Evolutionary conservation across 2,888 invertebrate genomes (phyloP), one percentile per base, ranked within the genome.

Genomic region (Drosophila subquinaria): DNA sequence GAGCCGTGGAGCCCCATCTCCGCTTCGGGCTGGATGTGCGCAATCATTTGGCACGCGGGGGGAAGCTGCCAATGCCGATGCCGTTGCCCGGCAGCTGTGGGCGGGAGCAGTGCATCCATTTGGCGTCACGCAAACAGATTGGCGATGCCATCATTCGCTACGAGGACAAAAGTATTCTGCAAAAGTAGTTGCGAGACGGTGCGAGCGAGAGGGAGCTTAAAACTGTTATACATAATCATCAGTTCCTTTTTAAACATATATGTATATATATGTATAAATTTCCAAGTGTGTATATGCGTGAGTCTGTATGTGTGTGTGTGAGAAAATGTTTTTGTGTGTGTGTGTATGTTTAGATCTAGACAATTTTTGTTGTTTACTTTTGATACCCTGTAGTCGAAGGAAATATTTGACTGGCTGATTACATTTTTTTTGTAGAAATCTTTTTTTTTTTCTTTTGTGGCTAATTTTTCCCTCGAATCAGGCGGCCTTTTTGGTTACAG

Each of bases 1-100:
- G 97, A 60, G 97, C 96, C 30, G 95, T 96, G 8, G 98, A 98
- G 91, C 97, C 97, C 52, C 95, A 95, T 76, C 93, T 97, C 40
- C 90, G 93, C 27, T 92, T 90, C 64, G 93, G 93, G 43, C 94
- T 95, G 84, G 93, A 95, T 56, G 90, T 93, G 27, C 90, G 91
- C 45, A 90, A 88, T 43, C 90, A 89, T 79, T 73, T 93, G 73
- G 69, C 67, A 0, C 52, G 81, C 0, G 86, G 81, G 10, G 90
- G 86, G 0, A 8, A 55, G 1, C 38, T 85, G 71, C 77, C 73
- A 73, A 30, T 30, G 30, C 23, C 23, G 0, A 88, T 67, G 69
- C 76, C 63, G 62, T 62, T 69, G 65, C 69, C 76, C 68, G 70
- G 74, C 23, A 59, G 68, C n/a, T 81, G 87, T 30, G 86, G 68